These are phyloP conservation scores for Aldabrachelys gigantea DNA, from an alignment of 2,113 vertebrate genomes.

Conservation along the genomic window DNA sequence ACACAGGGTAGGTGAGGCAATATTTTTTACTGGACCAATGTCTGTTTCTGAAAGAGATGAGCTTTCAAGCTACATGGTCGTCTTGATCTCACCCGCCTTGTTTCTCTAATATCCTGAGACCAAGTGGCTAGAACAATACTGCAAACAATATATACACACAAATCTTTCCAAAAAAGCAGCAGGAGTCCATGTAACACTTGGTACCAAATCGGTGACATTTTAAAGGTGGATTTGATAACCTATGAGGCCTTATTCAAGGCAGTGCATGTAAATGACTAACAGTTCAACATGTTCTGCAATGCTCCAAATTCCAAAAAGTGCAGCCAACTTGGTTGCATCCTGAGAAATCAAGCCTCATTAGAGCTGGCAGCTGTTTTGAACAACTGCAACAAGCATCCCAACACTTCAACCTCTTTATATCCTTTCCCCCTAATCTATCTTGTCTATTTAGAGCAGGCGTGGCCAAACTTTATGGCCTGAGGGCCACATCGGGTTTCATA, in stretches of 20 bases:
- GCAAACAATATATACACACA: too few relatives aligned
- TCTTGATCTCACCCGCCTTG: too few relatives aligned
- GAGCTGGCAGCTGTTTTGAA: not conserved
- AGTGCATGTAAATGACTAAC: not conserved
- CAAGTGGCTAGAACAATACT: too few relatives aligned
- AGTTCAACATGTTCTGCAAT: not conserved
- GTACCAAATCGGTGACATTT: not conserved
- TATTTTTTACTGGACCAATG: too few relatives aligned
- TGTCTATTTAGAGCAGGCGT: not conserved
- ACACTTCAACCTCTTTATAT: not conserved
- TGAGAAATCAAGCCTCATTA: not conserved
- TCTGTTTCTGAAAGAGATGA: too few relatives aligned
- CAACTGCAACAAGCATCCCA: not conserved
- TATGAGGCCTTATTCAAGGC: not conserved
- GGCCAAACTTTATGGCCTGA: too few relatives aligned
- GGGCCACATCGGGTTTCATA: too few relatives aligned
- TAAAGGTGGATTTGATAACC: not conserved
- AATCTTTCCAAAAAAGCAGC: too few relatives aligned
- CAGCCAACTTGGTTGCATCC: not conserved
- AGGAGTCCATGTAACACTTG: accelerated
- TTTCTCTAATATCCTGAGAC: too few relatives aligned
- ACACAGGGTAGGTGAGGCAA: too few relatives aligned
- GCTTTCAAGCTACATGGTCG: too few relatives aligned
- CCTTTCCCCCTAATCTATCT: not conserved
- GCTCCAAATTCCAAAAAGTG: not conserved